phyloP scores from a whole-genome alignment of 2,797 vertebrate genomes.

The Anabacerthia variegaticeps region DNA sequence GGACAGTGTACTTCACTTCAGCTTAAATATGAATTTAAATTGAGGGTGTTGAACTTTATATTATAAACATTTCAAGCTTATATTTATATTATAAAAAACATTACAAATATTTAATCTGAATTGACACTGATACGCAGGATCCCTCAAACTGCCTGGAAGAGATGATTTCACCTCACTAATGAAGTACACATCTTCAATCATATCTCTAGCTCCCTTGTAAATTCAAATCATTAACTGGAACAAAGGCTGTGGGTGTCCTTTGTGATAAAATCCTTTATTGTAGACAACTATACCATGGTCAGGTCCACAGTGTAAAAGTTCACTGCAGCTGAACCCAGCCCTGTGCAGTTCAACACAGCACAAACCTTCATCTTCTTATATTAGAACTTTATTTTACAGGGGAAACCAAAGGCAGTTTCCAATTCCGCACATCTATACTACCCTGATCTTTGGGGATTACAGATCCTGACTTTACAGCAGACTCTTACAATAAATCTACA shows the following conservation, averaged over 20 bases:
- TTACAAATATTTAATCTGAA: neutral
- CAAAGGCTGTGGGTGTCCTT: neutral
- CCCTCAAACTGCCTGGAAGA: neutral
- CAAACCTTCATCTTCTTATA: neutral
- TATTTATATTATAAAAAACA: neutral
- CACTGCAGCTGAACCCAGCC: neutral
- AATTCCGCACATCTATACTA: neutral
- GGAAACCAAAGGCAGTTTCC: neutral
- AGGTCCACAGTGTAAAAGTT: neutral
- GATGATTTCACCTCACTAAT: neutral
- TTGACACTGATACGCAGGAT: neutral
- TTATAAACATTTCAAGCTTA: neutral
- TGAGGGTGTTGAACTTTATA: neutral
- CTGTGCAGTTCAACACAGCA: neutral
- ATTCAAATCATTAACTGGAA: neutral
- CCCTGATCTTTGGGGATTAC: neutral
- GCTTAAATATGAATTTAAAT: neutral
- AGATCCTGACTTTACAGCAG: neutral
- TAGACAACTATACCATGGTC: neutral
- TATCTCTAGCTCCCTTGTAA: neutral
- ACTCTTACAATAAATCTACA: neutral
- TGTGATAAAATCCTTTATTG: neutral
- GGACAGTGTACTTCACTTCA: neutral
- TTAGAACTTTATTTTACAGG: neutral
- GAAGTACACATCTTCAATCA: neutral